Evolutionary conservation across 92 coral and sea anemone species (phyloP).

Genomic region (Epizoanthus fatuus): DNA sequence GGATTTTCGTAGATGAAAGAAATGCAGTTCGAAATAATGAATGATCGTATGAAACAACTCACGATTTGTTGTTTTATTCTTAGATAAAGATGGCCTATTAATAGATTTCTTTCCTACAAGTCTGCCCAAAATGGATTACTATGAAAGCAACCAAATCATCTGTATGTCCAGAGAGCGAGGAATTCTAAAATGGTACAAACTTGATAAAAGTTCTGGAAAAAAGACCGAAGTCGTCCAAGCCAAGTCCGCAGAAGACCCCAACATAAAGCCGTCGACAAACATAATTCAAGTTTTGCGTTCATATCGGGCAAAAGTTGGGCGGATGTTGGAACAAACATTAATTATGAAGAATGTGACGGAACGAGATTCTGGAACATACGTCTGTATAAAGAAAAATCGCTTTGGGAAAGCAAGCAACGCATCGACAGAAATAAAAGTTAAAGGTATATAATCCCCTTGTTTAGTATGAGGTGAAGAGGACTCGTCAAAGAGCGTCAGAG

Average conservation of each 20-base stretch:
- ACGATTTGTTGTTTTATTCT: not conserved
- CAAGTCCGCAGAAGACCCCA: too few species aligned
- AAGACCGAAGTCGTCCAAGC: slow-evolving; percentile 12
- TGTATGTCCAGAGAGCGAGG: slow-evolving; percentile 63
- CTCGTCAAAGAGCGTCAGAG: too few species aligned
- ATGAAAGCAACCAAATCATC: slow-evolving; percentile 30
- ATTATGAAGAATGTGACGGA: slow-evolving; percentile 37
- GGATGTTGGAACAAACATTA: slow-evolving; percentile 1
- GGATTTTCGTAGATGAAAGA: too few species aligned
- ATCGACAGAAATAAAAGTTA: slow-evolving; percentile 59
- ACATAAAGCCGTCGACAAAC: too few species aligned
- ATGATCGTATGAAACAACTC: too few species aligned
- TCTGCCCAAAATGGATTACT: slow-evolving; percentile 27
- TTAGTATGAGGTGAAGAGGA: too few species aligned
- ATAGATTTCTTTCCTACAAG: not conserved
- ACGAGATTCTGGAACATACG: slow-evolving; percentile 75
- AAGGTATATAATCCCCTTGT: slow-evolving; percentile 55
- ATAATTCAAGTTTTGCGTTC: too few species aligned
- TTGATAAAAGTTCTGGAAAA: slow-evolving; percentile 24
- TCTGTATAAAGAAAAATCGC: slow-evolving; percentile 74
- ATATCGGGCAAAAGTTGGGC: too few species aligned
- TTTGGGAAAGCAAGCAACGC: slow-evolving; percentile 42
- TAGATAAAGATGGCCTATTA: slow-evolving; percentile 2
- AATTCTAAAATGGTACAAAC: slow-evolving; percentile 65
- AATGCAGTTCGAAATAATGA: too few species aligned